Evolutionary conservation across 2,113 vertebrate species (phyloP).

Genomic region (Poecilia latipinna): DNA sequence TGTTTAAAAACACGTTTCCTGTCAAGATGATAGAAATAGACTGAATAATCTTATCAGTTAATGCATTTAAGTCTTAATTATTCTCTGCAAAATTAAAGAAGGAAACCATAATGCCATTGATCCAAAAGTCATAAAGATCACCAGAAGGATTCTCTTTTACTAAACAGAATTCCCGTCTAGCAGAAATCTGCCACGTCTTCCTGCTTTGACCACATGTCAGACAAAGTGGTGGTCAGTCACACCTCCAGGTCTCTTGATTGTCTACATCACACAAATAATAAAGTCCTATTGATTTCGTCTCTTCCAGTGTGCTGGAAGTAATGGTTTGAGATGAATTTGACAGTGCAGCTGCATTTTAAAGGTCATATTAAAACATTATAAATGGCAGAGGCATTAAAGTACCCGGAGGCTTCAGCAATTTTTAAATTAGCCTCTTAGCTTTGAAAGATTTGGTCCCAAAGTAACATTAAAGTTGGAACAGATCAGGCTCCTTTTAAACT

Average conservation of each 20-base stretch:
- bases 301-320: background rate
- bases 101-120: background rate
- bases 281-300: background rate
- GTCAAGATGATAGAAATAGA: background rate
- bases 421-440: background rate
- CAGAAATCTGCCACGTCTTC: background rate
- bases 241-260: background rate
- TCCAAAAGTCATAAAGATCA: background rate
- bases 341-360: background rate
- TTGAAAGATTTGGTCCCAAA: background rate
- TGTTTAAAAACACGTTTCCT: no score
- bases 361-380: background rate
- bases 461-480: background rate
- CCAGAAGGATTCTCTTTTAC: background rate
- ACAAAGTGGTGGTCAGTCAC: background rate
- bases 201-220: background rate
- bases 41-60: background rate
- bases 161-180: background rate
- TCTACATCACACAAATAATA: background rate
- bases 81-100: background rate
- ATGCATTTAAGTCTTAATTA: background rate
- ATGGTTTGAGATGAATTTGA: background rate
- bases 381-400: background rate
- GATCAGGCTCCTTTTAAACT: background rate
- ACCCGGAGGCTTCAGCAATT: background rate